Percentiles rank a stretch among this genome's conserved stretches.
Conservation (phyloP, 1,140 invertebrate genomes). For the Drosophila pruinosa region DNA sequence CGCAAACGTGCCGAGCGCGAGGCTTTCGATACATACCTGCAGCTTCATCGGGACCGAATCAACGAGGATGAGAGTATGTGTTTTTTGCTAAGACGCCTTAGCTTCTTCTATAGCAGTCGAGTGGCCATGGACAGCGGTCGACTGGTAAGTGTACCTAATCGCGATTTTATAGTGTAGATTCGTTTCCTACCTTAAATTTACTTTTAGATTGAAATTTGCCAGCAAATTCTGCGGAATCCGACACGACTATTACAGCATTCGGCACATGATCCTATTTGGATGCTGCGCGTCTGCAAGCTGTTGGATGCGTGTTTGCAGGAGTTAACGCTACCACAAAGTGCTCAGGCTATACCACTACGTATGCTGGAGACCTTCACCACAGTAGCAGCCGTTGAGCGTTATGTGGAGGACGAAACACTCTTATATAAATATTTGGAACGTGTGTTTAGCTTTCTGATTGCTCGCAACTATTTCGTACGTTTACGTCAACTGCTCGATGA, state of each 20-base stretch:
- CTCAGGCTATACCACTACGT: slow-evolving; percentile 89
- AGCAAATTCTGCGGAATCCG: slow-evolving; percentile 69
- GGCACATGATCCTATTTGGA: slow-evolving; percentile 59
- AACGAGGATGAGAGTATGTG: slow-evolving; percentile 84
- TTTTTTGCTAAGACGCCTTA: slow-evolving; percentile 85
- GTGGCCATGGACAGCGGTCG: slow-evolving; percentile 87
- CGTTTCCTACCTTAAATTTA: not conserved
- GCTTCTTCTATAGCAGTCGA: slow-evolving; percentile 89
- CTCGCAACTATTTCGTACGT: slow-evolving; percentile 88
- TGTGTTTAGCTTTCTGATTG: slow-evolving; percentile 75
- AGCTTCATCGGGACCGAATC: slow-evolving; percentile 82
- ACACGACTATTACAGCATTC: slow-evolving; percentile 62
- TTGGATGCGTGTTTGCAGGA: slow-evolving; percentile 71
- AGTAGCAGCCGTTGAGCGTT: slow-evolving; percentile 83
- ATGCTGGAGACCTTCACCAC: slow-evolving; percentile 91
- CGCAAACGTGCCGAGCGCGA: slow-evolving; percentile 87
- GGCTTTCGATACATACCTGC: slow-evolving; percentile 87
- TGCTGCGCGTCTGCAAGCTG: slow-evolving; percentile 67
- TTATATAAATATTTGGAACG: slow-evolving; percentile 82
- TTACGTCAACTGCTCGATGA: slow-evolving; percentile 88
- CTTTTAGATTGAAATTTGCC: slow-evolving; percentile 72
- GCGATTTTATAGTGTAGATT: not conserved
- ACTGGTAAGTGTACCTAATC: slow-evolving; percentile 85
- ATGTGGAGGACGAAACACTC: slow-evolving; percentile 83
- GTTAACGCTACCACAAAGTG: slow-evolving; percentile 62